These are phyloP conservation scores for Lophochroa leadbeateri DNA, from an alignment of 2,113 vertebrate species.

Conservation along the genomic window DNA sequence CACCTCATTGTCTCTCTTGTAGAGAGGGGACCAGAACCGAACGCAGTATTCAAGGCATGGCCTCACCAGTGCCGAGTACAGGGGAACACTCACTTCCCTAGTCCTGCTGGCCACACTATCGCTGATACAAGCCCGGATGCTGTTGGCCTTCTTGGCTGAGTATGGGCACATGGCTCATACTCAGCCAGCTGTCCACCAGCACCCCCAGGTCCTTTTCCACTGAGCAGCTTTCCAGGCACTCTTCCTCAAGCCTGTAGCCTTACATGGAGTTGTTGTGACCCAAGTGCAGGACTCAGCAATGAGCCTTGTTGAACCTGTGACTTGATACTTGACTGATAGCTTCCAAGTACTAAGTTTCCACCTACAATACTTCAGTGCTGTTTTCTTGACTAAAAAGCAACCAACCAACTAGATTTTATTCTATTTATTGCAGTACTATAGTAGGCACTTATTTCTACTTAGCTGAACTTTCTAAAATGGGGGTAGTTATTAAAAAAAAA, in stretches of 20 bases:
- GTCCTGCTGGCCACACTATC: not conserved
- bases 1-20: not conserved
- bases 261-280: not conserved
- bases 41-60: not conserved
- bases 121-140: not conserved
- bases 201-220: not conserved
- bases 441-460: not conserved
- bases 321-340: not conserved
- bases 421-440: not conserved
- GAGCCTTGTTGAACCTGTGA: not conserved
- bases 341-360: not conserved
- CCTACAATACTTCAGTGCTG: not conserved
- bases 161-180: not conserved
- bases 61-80: not conserved
- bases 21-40: not conserved
- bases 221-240: not conserved
- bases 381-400: not conserved
- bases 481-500: not conserved
- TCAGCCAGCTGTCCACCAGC: not conserved
- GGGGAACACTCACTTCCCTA: not conserved
- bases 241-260: not conserved
- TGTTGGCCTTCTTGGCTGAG: too few relatives aligned
- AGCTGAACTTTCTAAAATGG: not conserved
- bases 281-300: accelerated
- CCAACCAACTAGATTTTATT: not conserved